Conservation (phyloP, 2,888 invertebrate species). For the Macrophya annulata region DNA sequence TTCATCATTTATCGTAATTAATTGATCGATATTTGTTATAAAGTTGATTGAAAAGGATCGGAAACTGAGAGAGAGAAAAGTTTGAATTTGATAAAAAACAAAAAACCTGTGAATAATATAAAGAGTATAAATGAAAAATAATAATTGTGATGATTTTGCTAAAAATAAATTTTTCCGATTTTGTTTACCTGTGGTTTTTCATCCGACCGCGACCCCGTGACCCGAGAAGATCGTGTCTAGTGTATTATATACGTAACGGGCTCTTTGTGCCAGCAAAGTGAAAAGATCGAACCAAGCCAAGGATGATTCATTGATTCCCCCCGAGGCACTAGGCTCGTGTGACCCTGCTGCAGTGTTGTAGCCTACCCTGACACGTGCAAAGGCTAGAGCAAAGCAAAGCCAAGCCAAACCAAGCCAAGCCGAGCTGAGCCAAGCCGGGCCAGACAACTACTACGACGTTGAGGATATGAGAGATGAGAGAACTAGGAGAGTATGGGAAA, state of each 20-base stretch:
- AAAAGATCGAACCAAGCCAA: conserved; percentile 55
- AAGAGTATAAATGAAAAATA: neutral
- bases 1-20: neutral
- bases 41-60: neutral
- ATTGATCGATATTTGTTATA: neutral
- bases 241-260: conserved; percentile 48
- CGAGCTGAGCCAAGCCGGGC: neutral
- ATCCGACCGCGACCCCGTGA: conserved; percentile 44
- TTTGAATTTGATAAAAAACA: neutral
- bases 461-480: conserved; percentile 19
- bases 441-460: neutral
- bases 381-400: neutral
- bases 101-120: too few species aligned
- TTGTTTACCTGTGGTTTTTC: conserved; percentile 5
- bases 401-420: neutral
- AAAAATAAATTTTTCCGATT: neutral
- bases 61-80: neutral
- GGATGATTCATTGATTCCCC: conserved; percentile 58
- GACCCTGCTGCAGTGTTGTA: conserved; percentile 1
- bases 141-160: neutral
- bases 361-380: conserved; percentile 48
- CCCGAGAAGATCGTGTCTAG: conserved; percentile 40
- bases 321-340: conserved; percentile 9
- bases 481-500: conserved; percentile 10
- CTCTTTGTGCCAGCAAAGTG: conserved; percentile 53